phyloP scores from a whole-genome alignment of 2,797 vertebrate species.

The Periparus ater region DNA sequence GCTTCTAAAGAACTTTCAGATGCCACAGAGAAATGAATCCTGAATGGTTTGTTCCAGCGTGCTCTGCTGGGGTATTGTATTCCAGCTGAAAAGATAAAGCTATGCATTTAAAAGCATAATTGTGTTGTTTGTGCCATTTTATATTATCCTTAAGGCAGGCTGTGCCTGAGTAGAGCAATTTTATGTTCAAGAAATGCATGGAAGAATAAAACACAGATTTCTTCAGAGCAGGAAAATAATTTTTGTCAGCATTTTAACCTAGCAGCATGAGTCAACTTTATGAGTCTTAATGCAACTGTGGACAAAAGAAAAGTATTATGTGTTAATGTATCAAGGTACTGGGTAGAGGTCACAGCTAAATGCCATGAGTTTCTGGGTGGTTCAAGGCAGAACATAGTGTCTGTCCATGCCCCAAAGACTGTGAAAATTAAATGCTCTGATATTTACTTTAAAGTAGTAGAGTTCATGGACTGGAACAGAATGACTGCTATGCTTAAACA shows the following conservation, averaged over 20 bases:
- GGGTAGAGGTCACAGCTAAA: not conserved
- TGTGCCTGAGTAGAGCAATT: not conserved
- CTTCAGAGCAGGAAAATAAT: not conserved
- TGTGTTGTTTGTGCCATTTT: slow-evolving; percentile 4
- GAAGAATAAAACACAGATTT: not conserved
- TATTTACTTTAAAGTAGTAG: not conserved
- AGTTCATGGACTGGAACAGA: not conserved
- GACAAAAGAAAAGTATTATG: not conserved
- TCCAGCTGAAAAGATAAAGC: slow-evolving; percentile 10
- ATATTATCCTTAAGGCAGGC: not conserved
- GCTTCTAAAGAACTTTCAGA: slow-evolving; percentile 2
- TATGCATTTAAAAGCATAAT: not conserved
- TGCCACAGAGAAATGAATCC: slow-evolving; percentile 32
- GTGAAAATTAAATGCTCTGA: not conserved
- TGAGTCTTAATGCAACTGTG: not conserved
- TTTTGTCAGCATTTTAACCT: slow-evolving; percentile 4
- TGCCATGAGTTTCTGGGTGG: not conserved
- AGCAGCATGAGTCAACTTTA: not conserved
- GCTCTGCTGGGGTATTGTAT: slow-evolving; percentile 1
- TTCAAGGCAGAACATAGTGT: not conserved
- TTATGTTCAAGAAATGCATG: not conserved
- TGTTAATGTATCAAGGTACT: not conserved
- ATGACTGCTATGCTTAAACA: not conserved
- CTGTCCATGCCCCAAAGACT: not conserved
- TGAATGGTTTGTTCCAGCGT: slow-evolving; percentile 20